These are phyloP conservation scores for Lissocephala sabroskyi DNA, from an alignment of 2,888 invertebrate genomes.

Conservation along the genomic window DNA sequence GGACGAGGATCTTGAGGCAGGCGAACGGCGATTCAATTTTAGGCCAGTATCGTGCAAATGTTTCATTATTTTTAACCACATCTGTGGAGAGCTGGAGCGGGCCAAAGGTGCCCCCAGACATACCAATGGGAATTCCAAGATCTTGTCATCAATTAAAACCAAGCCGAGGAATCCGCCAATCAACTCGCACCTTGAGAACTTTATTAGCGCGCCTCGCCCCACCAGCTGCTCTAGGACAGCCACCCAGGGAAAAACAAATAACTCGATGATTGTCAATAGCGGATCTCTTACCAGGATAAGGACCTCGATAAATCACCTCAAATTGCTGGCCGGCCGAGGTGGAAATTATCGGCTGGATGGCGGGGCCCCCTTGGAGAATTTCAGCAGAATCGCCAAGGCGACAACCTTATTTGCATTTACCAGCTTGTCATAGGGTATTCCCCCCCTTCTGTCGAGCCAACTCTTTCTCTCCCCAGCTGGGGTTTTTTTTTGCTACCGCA, in stretches of 20 bases:
- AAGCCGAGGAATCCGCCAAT: neutral
- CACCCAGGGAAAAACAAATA: slow-evolving; percentile 9
- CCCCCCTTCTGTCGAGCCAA: slow-evolving; percentile 2
- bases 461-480: slow-evolving; percentile 9
- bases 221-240: slow-evolving; percentile 12
- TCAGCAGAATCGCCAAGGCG: slow-evolving; percentile 42
- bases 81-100: slow-evolving; percentile 22
- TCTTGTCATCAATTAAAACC: slow-evolving; percentile 72
- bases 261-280: slow-evolving; percentile 13
- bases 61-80: slow-evolving; percentile 64
- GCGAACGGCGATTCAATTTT: slow-evolving; percentile 43
- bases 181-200: slow-evolving; percentile 71
- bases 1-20: neutral
- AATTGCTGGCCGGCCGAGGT: slow-evolving; percentile 22
- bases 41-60: slow-evolving; percentile 65
- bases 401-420: slow-evolving; percentile 57
- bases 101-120: too few species aligned
- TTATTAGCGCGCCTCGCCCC: slow-evolving; percentile 71
- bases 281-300: slow-evolving; percentile 45
- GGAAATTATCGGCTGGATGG: slow-evolving; percentile 25
- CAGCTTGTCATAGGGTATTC: slow-evolving; percentile 22
- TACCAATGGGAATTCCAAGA: slow-evolving; percentile 70
- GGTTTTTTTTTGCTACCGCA: slow-evolving; percentile 39
- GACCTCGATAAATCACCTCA: slow-evolving; percentile 45
- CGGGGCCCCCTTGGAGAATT: slow-evolving; percentile 25